A percentile compares a stretch with the other conserved stretches of the same genome.
phyloP scores from a whole-genome alignment of 2,888 invertebrate genomes.

The Rhopalosiphum nymphaeae region DNA sequence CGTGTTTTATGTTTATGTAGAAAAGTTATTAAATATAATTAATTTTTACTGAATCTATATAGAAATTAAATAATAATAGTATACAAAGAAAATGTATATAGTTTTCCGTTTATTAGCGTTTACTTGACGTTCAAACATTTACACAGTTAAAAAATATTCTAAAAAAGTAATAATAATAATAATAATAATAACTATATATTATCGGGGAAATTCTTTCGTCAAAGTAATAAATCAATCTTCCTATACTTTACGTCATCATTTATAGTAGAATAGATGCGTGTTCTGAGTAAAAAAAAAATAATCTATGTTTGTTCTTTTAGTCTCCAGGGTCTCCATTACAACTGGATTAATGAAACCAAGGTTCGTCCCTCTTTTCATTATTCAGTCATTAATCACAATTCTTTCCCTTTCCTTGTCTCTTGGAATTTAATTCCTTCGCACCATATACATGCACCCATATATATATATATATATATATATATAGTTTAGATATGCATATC shows the following conservation, averaged over 20 bases:
- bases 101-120: background rate
- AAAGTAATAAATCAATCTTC: slow-evolving; percentile 39
- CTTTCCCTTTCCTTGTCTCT: background rate
- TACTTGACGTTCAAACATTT: slow-evolving; percentile 7
- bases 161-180: slow-evolving; percentile 25
- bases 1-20: background rate
- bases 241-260: slow-evolving; percentile 43
- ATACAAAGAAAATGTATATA: background rate
- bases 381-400: slow-evolving; percentile 51
- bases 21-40: background rate
- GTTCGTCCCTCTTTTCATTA: slow-evolving; percentile 40
- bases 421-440: background rate
- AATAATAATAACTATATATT: background rate
- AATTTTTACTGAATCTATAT: background rate
- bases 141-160: background rate
- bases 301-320: slow-evolving; percentile 29
- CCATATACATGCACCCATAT: background rate
- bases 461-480: background rate
- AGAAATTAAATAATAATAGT: background rate
- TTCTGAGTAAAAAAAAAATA: slow-evolving; percentile 11
- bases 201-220: background rate
- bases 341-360: slow-evolving; percentile 28
- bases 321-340: background rate
- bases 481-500: background rate
- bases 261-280: background rate